These are phyloP conservation scores for Ecliptopera silaceata DNA, from an alignment of 2,888 invertebrate genomes.

Conservation along the genomic window DNA sequence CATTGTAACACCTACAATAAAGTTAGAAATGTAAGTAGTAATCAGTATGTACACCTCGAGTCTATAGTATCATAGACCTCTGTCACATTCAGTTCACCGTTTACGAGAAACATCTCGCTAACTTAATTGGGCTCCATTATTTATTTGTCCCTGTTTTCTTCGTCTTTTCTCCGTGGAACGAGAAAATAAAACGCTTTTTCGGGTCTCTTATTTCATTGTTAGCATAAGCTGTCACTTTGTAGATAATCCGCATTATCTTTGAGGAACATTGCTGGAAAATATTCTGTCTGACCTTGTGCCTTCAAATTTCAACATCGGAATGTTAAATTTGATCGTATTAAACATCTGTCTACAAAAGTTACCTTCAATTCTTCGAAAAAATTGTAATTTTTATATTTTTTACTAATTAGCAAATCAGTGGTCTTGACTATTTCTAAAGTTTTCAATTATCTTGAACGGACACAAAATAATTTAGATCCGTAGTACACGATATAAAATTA, in stretches of 20 bases:
- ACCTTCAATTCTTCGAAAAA: too few relatives aligned
- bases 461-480: too few relatives aligned
- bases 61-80: not conserved
- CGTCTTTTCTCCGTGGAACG: constrained; percentile 50
- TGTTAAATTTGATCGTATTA: not conserved
- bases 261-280: constrained; percentile 24
- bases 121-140: constrained; percentile 67
- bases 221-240: constrained; percentile 30
- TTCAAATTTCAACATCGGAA: not conserved
- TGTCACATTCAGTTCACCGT: constrained; percentile 12
- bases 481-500: too few relatives aligned
- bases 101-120: constrained; percentile 48
- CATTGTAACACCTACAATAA: too few relatives aligned
- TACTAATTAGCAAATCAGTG: too few relatives aligned
- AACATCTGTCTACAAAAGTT: too few relatives aligned
- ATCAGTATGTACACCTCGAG: not conserved
- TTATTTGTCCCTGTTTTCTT: constrained; percentile 61
- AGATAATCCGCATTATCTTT: constrained; percentile 25
- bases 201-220: constrained; percentile 48
- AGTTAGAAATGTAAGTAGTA: too few relatives aligned
- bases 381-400: too few relatives aligned
- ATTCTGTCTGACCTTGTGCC: constrained; percentile 8
- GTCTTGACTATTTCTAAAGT: too few relatives aligned
- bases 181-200: constrained; percentile 55
- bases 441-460: too few relatives aligned